Conservation (phyloP, 1,140 invertebrate genomes). For the Conus betulinus region DNA sequence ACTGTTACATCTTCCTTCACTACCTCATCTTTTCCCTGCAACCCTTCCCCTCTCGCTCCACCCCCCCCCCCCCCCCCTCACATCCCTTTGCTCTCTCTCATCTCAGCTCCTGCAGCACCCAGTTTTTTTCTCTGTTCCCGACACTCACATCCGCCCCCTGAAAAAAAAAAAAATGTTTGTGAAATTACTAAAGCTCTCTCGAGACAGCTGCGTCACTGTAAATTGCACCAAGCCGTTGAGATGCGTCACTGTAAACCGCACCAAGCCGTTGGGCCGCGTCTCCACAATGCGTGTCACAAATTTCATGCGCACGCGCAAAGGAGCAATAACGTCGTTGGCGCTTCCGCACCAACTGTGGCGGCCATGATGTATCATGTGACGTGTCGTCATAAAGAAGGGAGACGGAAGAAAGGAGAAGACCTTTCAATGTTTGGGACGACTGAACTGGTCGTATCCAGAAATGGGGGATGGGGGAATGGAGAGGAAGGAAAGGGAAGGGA, state of each 20-base stretch:
- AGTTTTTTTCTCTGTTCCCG: too few species aligned
- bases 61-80: too few species aligned
- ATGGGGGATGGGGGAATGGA: too few species aligned
- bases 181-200: too few species aligned
- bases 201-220: background rate
- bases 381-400: conserved; percentile 5
- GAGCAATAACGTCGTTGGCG: conserved; percentile 20
- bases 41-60: too few species aligned
- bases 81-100: too few species aligned
- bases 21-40: too few species aligned
- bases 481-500: too few species aligned
- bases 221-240: background rate
- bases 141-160: too few species aligned
- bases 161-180: background rate
- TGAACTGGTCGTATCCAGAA: background rate
- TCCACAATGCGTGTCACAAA: background rate
- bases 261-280: background rate
- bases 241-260: background rate
- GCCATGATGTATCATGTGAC: conserved; percentile 20
- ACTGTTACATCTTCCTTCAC: too few species aligned
- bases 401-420: background rate
- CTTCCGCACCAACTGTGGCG: conserved; percentile 1
- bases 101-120: too few species aligned
- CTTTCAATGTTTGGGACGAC: background rate
- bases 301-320: conserved; percentile 20